Evolutionary conservation across 2,113 vertebrate genomes (phyloP), one percentile per base, ranked within the genome.

Genomic region (Siniperca knerii): DNA sequence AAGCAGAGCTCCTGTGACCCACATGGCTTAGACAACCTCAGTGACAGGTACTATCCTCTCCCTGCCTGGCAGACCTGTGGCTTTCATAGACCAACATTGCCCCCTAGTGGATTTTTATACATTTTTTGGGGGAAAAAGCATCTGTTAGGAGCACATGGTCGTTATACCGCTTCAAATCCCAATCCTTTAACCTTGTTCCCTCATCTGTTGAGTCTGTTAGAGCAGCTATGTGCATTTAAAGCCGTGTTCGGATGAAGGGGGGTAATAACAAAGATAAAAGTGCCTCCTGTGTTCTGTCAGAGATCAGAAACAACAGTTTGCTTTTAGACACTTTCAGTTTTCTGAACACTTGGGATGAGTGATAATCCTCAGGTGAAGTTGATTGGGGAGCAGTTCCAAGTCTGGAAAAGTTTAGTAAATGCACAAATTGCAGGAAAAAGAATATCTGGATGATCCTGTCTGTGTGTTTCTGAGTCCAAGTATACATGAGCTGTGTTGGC

Each of bases 11-110:
- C 61, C 60, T 81, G 70, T 82, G 82, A 83, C 90, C 79, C 90
- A 86, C 76, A 86, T 81, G 86, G 87, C 71, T 77, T 3, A 65
- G 74, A 87, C 75, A 70, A 79, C 75, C 87, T 90, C 77, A 48
- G 55, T 46, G 73, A 88, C 89, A 89, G 90, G 84, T 87, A 40
- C 74, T 70, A 79, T 68, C 35, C 62, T 85, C 73, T 52, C 5
- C 6, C 55, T 44, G 80, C 81, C 33, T 57, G 54, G 61, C n/a
- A 40, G 29, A 71, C 62, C 29, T 11, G 0, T 21, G 29, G 48
- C 29, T 91, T 75, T 40, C n/a, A 61, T 60, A 87, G 90, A 89
- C 21, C 93, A 92, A 94, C 90, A 95, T 20, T 93, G 93, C 87
- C 93, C 93, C 90, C 95, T 93, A 46, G 78, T 94, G 95, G 82